Evolutionary conservation across 2,113 vertebrate species (phyloP), one percentile per base, ranked within the genome.

Genomic region (Balaenoptera acutorostrata): DNA sequence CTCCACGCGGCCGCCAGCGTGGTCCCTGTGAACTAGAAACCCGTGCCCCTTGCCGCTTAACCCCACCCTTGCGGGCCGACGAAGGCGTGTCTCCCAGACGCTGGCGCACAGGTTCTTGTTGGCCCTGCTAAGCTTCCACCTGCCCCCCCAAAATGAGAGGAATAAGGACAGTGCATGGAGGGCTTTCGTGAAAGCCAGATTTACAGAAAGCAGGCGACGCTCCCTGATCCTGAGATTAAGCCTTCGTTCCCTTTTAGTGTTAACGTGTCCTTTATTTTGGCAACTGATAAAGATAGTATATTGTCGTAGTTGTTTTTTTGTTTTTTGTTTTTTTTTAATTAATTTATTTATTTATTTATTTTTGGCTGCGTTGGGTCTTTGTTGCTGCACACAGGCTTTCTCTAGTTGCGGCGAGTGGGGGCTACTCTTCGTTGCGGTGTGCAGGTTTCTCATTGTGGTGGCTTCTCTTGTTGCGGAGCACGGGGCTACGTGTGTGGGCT

Each of bases 51-150:
- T 29, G 21, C 84, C 39, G 14, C 39, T 59, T 11, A 12, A 1
- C 3, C 39, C 72, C 8, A 3, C 36, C 55, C 41, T 33, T 1
- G 44, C 20, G n/a, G 7, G 31, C 1, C 0, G 12, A 6, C 13
- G 27, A n/a, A n/a, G 0, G 0, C 25, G 23, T 12, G 23, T 8
- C 14, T n/a, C 55, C 57, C 39, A 4, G 2, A 0, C 2, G 27
- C 66, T 66, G 15, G 11, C 49, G 0, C 4, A 2, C 13, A 2
- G 44, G 8, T 14, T 8, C 1, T 3, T 0, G 6, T 1, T 2
- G 39, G 14, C 46, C 46, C 78, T 4, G 0, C 3, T 11, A 41
- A 2, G 23, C 39, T 41, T 46, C 68, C 11, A 15, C 18, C 8
- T 2, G 36, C 2, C 9, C 66, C 15, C 1, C 0, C 21, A 12